Conservation (phyloP, 2,113 vertebrate genomes). For the Heteronetta atricapilla region DNA sequence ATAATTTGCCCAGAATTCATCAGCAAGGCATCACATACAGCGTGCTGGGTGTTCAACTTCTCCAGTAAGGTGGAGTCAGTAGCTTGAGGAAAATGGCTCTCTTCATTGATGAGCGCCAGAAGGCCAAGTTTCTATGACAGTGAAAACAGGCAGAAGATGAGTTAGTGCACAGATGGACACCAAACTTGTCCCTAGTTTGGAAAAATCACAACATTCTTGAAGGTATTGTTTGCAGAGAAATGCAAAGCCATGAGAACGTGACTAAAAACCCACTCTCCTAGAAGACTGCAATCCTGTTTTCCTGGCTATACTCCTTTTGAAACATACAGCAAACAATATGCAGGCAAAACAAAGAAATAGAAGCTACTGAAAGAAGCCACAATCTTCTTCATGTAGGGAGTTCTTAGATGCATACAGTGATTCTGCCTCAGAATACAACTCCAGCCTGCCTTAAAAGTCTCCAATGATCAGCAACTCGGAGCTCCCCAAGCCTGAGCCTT, state of each 20-base stretch:
- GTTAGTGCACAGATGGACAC: background rate
- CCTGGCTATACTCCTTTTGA: background rate
- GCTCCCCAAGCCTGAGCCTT: background rate
- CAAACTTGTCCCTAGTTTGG: background rate
- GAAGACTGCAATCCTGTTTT: background rate
- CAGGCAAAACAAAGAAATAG: background rate
- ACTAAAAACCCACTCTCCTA: background rate
- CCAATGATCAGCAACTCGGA: background rate
- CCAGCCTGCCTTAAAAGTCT: background rate
- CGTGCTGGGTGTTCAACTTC: slow-evolving; percentile 93
- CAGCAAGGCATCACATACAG: slow-evolving; percentile 76
- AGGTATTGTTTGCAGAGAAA: background rate
- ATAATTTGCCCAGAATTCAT: background rate
- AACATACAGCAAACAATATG: background rate
- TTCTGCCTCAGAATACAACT: background rate
- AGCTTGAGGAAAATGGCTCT: slow-evolving; percentile 97
- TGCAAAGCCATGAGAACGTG: rapidly evolving
- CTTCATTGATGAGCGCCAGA: slow-evolving; percentile 95
- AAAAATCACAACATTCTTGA: background rate
- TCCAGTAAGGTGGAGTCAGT: slow-evolving; percentile 92
- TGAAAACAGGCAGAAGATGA: background rate
- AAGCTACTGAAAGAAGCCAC: background rate
- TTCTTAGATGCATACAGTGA: background rate
- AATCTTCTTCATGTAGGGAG: background rate
- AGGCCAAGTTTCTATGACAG: slow-evolving; percentile 92